phyloP scores from a whole-genome alignment of 1,140 invertebrate genomes.

The Meloidogyne floridensis region DNA sequence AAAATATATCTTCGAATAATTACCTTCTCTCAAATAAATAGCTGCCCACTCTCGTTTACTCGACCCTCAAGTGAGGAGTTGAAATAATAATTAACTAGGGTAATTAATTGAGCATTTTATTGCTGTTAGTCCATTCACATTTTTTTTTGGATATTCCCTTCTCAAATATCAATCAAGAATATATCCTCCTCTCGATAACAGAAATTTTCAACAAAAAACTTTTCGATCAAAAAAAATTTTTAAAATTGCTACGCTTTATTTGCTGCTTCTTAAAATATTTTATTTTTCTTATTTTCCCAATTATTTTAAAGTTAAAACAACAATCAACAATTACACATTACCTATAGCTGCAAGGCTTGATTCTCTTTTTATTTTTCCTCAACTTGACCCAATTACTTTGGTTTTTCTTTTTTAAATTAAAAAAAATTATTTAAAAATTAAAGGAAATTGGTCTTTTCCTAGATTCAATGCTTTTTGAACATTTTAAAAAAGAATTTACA shows the following conservation, averaged over 20 bases:
- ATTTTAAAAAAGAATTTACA: constrained; percentile 59
- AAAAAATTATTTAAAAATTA: background rate
- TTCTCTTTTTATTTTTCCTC: constrained; percentile 65
- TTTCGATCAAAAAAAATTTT: background rate
- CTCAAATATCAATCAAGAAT: too few species aligned
- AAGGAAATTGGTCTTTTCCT: constrained; percentile 55
- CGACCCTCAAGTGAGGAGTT: too few species aligned
- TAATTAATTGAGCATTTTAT: too few species aligned
- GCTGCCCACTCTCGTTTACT: too few species aligned
- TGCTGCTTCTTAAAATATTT: background rate
- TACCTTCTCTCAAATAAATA: too few species aligned
- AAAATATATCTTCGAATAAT: too few species aligned
- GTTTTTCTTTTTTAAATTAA: constrained; percentile 48
- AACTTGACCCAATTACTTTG: constrained; percentile 64
- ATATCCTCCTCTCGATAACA: too few species aligned
- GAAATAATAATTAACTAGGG: too few species aligned
- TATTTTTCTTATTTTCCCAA: constrained; percentile 18
- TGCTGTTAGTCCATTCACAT: too few species aligned
- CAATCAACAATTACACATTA: constrained; percentile 60
- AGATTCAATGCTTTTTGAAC: constrained; percentile 61
- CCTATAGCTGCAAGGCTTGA: constrained; percentile 60
- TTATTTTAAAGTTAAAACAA: constrained; percentile 34
- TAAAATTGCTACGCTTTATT: background rate
- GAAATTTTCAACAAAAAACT: too few species aligned
- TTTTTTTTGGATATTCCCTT: too few species aligned